These are phyloP conservation scores for Apodemus sylvaticus DNA, from an alignment of 2,113 vertebrate species.

Conservation along the genomic window DNA sequence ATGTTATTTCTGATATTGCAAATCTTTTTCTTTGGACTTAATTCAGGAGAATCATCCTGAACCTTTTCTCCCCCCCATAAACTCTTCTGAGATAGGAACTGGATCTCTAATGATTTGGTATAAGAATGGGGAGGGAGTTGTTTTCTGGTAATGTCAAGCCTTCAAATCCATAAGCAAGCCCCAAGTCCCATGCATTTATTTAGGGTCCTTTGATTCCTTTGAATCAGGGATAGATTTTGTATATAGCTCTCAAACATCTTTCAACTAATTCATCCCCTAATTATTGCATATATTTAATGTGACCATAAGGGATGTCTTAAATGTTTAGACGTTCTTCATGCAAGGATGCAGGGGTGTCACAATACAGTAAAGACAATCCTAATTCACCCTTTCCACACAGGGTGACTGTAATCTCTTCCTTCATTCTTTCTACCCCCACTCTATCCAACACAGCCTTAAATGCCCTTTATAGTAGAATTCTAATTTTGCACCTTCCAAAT, in stretches of 20 bases:
- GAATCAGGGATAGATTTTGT: neutral
- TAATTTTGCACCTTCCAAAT: neutral
- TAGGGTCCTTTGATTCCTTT: neutral
- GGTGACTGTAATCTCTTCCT: neutral
- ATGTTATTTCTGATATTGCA: neutral
- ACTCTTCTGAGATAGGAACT: neutral
- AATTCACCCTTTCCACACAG: neutral
- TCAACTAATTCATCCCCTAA: neutral
- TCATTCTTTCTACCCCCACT: neutral
- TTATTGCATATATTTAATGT: neutral
- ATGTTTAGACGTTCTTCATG: neutral
- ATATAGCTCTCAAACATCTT: neutral
- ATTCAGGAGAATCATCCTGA: neutral
- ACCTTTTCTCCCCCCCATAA: neutral
- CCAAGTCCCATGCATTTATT: rapidly evolving
- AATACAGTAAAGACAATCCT: neutral
- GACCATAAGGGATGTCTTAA: neutral
- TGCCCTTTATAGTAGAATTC: neutral
- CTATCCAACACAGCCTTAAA: neutral
- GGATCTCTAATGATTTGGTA: neutral
- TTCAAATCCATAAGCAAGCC: neutral
- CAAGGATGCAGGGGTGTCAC: neutral
- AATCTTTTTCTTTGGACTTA: neutral
- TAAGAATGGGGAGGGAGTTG: neutral
- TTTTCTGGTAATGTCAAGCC: neutral